Evolutionary conservation across 2,113 vertebrate species (phyloP), one percentile per base, ranked within the genome.

Genomic region (Lichenostomus cassidix): DNA sequence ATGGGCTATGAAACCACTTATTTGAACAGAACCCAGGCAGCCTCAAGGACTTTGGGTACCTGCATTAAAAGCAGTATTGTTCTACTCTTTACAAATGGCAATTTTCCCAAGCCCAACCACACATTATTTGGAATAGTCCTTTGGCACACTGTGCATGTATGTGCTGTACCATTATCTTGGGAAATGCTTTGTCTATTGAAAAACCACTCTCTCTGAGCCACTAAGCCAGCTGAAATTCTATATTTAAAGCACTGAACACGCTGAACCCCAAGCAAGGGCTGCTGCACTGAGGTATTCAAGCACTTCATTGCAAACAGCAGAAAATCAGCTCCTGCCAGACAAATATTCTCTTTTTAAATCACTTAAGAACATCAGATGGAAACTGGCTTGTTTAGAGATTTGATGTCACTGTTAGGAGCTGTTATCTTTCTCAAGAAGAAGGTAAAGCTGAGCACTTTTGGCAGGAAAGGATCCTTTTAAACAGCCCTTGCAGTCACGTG

Each of bases 141-240:
- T 77, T 80, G 81, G 89, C 94, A 83, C 87, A 59, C 37, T 7
- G 39, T 63, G 47, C 22, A 11, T 22, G 68, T 59, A 47, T 60
- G 76, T 71, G 76, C 77, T 68, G 44, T 64, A 31, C 91, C 87
- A 46, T 75, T 64, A 56, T 25, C 64, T 25, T 23, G 44, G 83
- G 49, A 83, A 95, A 59, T 39, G 62, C 42, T 89, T 79, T 96
- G 81, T 82, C 91, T 95, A 60, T 84, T 89, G 83, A 87, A 95
- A 94, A 92, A 18, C 74, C 77, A 35, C 71, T 86, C 64, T 67
- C 64, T 70, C 59, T 69, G 79, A 83, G 67, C 60, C 59, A 50
- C 65, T 7, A 52, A 85, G 49, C 44, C 83, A 78, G 33, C 53
- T 25, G 63, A 59, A 44, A 78, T 50, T 59, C 50, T 24, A 27